Base-by-base conservation (phyloP, 2,888 invertebrate species). In the Lycocerus yunnanus region DNA sequence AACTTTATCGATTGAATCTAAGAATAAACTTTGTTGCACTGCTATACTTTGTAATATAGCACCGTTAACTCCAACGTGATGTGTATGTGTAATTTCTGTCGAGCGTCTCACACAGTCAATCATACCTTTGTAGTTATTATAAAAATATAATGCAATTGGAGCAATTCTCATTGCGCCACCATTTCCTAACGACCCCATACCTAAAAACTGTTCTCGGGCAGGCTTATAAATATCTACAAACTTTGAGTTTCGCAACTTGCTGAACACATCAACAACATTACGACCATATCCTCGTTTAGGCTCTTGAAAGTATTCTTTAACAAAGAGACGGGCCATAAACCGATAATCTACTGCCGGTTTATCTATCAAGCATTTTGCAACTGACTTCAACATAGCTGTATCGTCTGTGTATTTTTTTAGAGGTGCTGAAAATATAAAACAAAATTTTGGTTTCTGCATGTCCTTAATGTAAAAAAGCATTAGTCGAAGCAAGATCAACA, bases 141-240 rank as follows among this genome's bases (percentile, higher is more conserved):
- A 87, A 78, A 87, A 90, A 84, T 90, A 93, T 63, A 94, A 84
- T 0, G 92, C 90, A 59, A 93, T 85, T 1, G 94, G 94, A 16
- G 92, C 87, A 20, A 93, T 88, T 80, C 94, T 88, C 94, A 94
- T 94, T 0, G 93, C 93, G 63, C 92, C 93, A 1, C 94, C 94
- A 86, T 94, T 94, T n/a, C 94, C 94, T 86, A 89, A 93, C 1
- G 93, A 94, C 1, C 94, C 94, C 60, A 82, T 80, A 2, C 94
- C 93, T 80, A 88, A 84, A 84, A 93, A 94, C 83, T 93, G 93
- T 79, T 90, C 88, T 67, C 84, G 87, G 2, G 93, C 93, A 21
- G 94, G 93, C 68, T 86, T 86, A 80, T 89, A 90, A 1, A 92
- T 86, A 84, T 94, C 89, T 58, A 87, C 85, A 84, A 89, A 91